These are phyloP conservation scores for Brachycybe producta DNA, from an alignment of 2,888 invertebrate species.

Conservation along the genomic window DNA sequence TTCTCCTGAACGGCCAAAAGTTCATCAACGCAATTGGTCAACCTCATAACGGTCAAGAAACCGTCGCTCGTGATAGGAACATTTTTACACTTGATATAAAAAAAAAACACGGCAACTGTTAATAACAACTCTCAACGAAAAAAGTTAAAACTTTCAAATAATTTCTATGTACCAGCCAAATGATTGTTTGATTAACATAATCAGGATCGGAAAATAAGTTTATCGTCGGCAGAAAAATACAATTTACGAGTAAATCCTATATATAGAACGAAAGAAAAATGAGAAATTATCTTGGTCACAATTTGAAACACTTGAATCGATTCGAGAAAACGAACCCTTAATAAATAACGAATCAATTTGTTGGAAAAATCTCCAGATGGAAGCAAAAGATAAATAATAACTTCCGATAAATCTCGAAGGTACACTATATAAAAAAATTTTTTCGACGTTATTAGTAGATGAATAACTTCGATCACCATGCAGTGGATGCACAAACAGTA, in stretches of 20 bases:
- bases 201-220: slow-evolving; percentile 72
- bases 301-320: too few species aligned
- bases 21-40: slow-evolving; percentile 67
- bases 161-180: slow-evolving; percentile 77
- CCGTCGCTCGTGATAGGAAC: slow-evolving; percentile 63
- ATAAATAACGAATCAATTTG: slow-evolving; percentile 59
- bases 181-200: slow-evolving; percentile 76
- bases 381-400: slow-evolving; percentile 64
- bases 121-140: background rate
- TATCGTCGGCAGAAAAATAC: slow-evolving; percentile 54
- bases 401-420: slow-evolving; percentile 65
- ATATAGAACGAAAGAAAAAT: too few species aligned
- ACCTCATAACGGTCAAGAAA: slow-evolving; percentile 67
- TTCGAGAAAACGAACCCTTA: slow-evolving; percentile 32
- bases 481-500: background rate
- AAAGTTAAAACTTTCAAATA: slow-evolving; percentile 2
- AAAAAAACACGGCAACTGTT: slow-evolving; percentile 6
- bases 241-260: slow-evolving; percentile 60
- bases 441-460: slow-evolving; percentile 25
- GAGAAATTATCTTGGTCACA: too few species aligned
- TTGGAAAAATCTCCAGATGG: slow-evolving; percentile 76
- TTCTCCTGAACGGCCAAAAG: slow-evolving; percentile 64
- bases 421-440: slow-evolving; percentile 45
- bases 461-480: slow-evolving; percentile 5
- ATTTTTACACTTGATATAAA: slow-evolving; percentile 58